phyloP scores from a whole-genome alignment of 2,797 vertebrate genomes.

The Smutsia temminckii region DNA sequence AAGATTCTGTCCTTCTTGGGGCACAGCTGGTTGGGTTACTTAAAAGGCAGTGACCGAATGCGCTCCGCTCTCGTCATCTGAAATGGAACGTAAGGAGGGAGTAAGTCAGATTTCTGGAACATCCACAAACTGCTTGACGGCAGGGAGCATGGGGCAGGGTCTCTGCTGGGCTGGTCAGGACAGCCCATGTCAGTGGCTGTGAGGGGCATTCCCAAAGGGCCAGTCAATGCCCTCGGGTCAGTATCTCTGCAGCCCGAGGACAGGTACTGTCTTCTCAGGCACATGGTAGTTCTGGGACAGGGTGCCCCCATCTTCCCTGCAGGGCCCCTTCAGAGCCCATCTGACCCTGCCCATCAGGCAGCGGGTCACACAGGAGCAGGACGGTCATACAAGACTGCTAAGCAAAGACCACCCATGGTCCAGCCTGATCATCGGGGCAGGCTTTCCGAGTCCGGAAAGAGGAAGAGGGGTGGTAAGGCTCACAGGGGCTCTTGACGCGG shows the following conservation, averaged over 20 bases:
- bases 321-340: too few species aligned
- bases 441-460: background rate
- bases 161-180: rapidly evolving
- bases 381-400: rapidly evolving
- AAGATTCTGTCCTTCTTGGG: background rate
- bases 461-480: rapidly evolving
- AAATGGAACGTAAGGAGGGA: background rate
- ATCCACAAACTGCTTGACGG: rapidly evolving
- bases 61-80: background rate
- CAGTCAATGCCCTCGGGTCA: rapidly evolving
- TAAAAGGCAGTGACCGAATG: background rate
- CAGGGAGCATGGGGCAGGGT: rapidly evolving
- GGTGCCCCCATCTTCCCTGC: too few species aligned
- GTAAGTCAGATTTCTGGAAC: background rate
- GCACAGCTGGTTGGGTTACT: background rate
- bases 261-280: background rate
- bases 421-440: rapidly evolving
- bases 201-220: rapidly evolving
- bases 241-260: rapidly evolving
- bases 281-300: too few species aligned
- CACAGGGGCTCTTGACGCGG: rapidly evolving
- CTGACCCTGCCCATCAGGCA: too few species aligned
- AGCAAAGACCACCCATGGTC: rapidly evolving
- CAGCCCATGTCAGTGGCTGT: rapidly evolving
- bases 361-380: too few species aligned